These are phyloP conservation scores for Sarcoramphus papa DNA, from an alignment of 2,797 vertebrate genomes.

Conservation along the genomic window DNA sequence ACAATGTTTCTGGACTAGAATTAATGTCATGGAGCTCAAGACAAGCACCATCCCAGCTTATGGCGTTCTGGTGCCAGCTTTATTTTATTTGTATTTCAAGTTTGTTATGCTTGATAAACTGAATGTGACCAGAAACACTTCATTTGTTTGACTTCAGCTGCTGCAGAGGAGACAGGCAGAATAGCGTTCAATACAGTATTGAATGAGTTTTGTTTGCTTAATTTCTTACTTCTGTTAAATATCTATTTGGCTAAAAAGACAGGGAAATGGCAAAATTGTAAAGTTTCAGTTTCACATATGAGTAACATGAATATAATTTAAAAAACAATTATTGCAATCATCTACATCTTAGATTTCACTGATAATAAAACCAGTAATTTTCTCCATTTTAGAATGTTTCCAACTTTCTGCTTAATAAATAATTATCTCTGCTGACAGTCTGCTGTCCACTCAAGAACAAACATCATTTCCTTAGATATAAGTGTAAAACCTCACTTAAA, in stretches of 20 bases:
- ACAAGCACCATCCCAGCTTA: not conserved
- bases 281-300: not conserved
- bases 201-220: not conserved
- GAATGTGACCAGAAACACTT: not conserved
- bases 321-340: not conserved
- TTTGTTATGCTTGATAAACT: slow-evolving; percentile 22
- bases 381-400: not conserved
- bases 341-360: not conserved
- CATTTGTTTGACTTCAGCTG: not conserved
- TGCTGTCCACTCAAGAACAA: not conserved
- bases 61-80: not conserved
- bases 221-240: not conserved
- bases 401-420: not conserved
- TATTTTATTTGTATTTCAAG: not conserved
- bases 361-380: not conserved
- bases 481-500: not conserved
- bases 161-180: not conserved
- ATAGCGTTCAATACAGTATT: fast-evolving
- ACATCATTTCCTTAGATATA: fast-evolving
- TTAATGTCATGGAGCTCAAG: not conserved
- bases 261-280: not conserved
- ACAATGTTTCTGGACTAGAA: not conserved
- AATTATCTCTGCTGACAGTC: not conserved
- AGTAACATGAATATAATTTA: not conserved
- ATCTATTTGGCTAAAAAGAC: not conserved